Base-by-base conservation (phyloP, 2,797 vertebrate species). In the Acestrorhynchus altus region DNA sequence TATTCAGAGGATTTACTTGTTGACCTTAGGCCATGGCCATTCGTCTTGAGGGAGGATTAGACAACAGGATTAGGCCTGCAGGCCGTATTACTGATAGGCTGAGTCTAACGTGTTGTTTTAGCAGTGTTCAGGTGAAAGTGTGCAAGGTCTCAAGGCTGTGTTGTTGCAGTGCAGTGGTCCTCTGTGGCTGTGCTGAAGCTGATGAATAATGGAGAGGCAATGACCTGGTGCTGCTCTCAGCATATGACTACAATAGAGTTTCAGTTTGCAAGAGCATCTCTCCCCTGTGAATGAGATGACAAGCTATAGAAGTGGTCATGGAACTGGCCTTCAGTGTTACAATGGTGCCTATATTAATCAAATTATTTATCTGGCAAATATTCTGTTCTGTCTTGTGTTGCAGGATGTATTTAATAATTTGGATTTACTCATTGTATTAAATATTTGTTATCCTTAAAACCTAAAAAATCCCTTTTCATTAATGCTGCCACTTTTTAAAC, bases 121-220 rank as follows among this genome's bases (percentile, higher is more conserved):
- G 59, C 20, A 20, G 13, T 66, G 51, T 13, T 35, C 4, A 8
- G 22, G 42, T 47, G 52, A 51, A 18, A 35, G 11, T 70, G 4
- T 24, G 6, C 54, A 5, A 59, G 26, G 40, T 1, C 15, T 24
- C 12, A 9, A 0, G 4, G 22, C 28, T 59, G 35, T 10, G 64
- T 18, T 28, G 1, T 0, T 46, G 42, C 22, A 18, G 20, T 46
- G n/a, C 40, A 26, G 39, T 7, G 8, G 56, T 60, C 47, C 16
- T n/a, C 28, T 69, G 40, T 40, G 5, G 20, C 57, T 49, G 24
- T 92, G 56, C 57, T 74, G 91, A 92, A 92, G 79, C 79, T 79
- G 67, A 65, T 60, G 22, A 16, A 31, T n/a, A 51, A 31, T 64
- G 18, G 2, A 39, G 16, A 61, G 4, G 10, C 59, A n/a, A 31